phyloP scores from a whole-genome alignment of 2,888 invertebrate species.

The Atethmia centrago region DNA sequence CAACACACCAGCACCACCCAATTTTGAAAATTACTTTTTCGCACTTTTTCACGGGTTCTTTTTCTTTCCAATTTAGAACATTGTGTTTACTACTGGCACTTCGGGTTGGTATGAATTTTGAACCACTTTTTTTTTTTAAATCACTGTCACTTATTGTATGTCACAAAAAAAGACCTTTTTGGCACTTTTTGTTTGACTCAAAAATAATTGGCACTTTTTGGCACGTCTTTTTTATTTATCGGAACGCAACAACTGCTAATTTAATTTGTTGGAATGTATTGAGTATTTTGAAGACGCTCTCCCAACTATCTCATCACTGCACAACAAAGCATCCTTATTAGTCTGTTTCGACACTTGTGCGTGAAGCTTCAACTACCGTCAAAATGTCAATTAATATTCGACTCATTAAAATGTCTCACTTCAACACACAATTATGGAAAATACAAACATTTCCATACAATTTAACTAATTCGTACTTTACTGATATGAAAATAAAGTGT shows the following conservation, averaged over 20 bases:
- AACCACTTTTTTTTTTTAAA: conserved; percentile 16
- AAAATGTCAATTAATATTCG: conserved; percentile 84
- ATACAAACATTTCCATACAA: conserved; percentile 41
- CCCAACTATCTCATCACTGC: conserved; percentile 60
- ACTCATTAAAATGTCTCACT: conserved; percentile 80
- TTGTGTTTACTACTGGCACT: conserved; percentile 20
- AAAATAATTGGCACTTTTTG: conserved; percentile 22
- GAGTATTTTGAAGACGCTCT: conserved; percentile 33
- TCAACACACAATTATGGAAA: conserved; percentile 64
- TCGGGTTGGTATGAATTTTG: conserved; percentile 7
- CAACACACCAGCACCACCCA: conserved; percentile 59
- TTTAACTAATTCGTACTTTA: conserved; percentile 51
- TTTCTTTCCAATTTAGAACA: conserved; percentile 25
- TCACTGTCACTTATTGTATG: no score
- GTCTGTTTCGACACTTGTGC: conserved; percentile 70
- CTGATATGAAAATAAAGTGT: conserved; percentile 44
- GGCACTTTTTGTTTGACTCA: conserved; percentile 18
- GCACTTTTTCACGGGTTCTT: conserved; percentile 10
- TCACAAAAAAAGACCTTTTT: no score
- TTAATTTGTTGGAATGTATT: conserved; percentile 25
- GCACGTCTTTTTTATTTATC: conserved; percentile 18
- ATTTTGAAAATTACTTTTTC: conserved; percentile 4
- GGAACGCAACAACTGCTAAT: conserved; percentile 19
- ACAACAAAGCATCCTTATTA: conserved; percentile 57
- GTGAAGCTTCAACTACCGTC: conserved; percentile 71